Conservation (phyloP, 2,113 vertebrate species). For the Gobiocypris rarus region DNA sequence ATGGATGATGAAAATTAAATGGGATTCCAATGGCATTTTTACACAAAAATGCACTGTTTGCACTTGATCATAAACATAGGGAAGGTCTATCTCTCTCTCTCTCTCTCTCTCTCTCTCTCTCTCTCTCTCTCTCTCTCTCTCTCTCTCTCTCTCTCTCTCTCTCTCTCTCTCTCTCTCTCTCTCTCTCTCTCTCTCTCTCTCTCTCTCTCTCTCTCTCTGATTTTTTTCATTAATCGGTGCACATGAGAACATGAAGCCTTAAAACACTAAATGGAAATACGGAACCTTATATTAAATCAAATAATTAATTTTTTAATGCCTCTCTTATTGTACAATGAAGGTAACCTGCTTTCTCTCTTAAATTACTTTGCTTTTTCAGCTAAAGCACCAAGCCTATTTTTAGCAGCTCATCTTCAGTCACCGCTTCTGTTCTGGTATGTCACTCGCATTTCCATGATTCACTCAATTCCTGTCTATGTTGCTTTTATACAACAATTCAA, state of each 20-base stretch:
- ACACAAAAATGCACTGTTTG: slow-evolving; percentile 25
- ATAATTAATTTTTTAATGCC: no score
- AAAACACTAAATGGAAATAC: no score
- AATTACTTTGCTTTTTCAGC: neutral
- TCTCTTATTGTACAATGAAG: neutral
- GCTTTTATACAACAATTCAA: neutral
- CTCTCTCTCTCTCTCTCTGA: no score
- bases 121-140: no score
- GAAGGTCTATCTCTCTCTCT: neutral
- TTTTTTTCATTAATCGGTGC: no score
- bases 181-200: no score
- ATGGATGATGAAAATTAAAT: slow-evolving; percentile 42
- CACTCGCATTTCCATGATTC: neutral
- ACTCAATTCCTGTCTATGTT: neutral
- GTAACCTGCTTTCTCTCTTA: neutral
- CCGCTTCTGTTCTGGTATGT: neutral
- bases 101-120: no score
- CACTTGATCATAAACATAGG: slow-evolving; percentile 52
- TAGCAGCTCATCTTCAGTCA: neutral
- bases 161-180: no score
- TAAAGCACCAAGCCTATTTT: neutral
- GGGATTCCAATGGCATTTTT: slow-evolving; percentile 17
- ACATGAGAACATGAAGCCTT: no score
- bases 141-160: no score
- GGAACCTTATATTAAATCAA: no score